phyloP scores from a whole-genome alignment of 2,888 invertebrate species.

The Mythimna loreyi region DNA sequence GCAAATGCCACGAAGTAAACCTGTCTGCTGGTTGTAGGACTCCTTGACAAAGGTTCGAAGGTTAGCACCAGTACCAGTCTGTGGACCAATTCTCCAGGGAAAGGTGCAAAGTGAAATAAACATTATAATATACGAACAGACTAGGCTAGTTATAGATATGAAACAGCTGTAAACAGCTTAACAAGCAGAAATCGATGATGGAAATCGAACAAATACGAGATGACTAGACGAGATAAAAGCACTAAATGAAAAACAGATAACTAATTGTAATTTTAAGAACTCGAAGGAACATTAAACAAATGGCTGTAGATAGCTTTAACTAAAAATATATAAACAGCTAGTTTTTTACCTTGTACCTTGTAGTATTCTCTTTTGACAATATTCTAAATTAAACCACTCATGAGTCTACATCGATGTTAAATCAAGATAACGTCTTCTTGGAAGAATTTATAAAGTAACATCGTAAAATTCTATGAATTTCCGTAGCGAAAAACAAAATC shows the following conservation, averaged over 20 bases:
- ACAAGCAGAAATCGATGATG: not conserved
- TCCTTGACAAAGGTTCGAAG: constrained; percentile 1
- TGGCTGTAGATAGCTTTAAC: not conserved
- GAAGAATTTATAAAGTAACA: constrained; percentile 2
- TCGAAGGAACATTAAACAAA: not conserved
- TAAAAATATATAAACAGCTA: not conserved
- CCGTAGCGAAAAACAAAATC: not conserved
- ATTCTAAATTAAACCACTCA: constrained; percentile 2
- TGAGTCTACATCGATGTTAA: constrained; percentile 6
- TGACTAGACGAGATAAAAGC: not conserved
- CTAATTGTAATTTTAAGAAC: not conserved
- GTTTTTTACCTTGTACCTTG: not conserved
- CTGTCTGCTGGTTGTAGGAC: constrained; percentile 11
- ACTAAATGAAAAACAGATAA: not conserved
- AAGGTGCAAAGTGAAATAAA: not conserved
- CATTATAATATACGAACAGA: not conserved
- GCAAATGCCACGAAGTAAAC: constrained; percentile 1
- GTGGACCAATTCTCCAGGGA: not conserved
- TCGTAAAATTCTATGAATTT: not conserved
- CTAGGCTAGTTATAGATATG: not conserved
- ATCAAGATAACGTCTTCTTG: constrained; percentile 25
- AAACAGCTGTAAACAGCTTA: not conserved
- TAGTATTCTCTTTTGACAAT: not conserved
- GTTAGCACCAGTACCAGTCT: not conserved
- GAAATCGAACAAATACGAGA: not conserved